Evolutionary conservation across 2,888 invertebrate species (phyloP), one percentile per base, ranked within the genome.

Genomic region (Junonia oenone): DNA sequence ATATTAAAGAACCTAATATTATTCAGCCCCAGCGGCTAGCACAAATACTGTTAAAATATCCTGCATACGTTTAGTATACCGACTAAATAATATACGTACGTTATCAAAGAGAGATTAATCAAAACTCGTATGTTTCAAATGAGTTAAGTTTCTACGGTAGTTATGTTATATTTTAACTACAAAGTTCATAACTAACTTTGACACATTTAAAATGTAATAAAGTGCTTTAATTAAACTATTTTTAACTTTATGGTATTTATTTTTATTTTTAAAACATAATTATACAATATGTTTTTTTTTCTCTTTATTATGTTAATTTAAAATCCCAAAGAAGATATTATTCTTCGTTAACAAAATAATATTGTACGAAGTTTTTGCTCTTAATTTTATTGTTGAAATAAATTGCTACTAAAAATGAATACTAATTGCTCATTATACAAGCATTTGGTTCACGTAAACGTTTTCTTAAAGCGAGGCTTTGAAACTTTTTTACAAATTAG

Each of bases 71-170:
- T 38, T 17, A 17, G n/a, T n/a, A 15, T 19, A 5, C 1, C 9
- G 11, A 37, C 8, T 38, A 38, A 15, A 40, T 13, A 45, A 55
- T 40, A 55, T 37, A 46, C 37, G 45, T 17, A 52, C 37, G 17
- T 37, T 43, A 56, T 56, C 49, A 54, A 57, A 59, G 53, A 52
- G 56, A 56, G 63, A 57, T 65, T 65, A 60, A 60, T 59, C 50
- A 51, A 52, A 58, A 59, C 55, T 58, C 57, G 48, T 59, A 51
- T 52, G 55, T 63, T 63, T 59, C 58, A 63, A 61, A 59, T 58
- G 58, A 65, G 58, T 61, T 56, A 59, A 65, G 63, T 63, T 63
- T 57, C 62, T 47, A 37, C 62, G 56, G 54, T 56, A 52, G 58
- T 54, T 59, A 40, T 56, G 56, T 63, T 59, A 59, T 61, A 62